Conservation (phyloP, 2,113 vertebrate species). For the Circaetus gallicus region DNA sequence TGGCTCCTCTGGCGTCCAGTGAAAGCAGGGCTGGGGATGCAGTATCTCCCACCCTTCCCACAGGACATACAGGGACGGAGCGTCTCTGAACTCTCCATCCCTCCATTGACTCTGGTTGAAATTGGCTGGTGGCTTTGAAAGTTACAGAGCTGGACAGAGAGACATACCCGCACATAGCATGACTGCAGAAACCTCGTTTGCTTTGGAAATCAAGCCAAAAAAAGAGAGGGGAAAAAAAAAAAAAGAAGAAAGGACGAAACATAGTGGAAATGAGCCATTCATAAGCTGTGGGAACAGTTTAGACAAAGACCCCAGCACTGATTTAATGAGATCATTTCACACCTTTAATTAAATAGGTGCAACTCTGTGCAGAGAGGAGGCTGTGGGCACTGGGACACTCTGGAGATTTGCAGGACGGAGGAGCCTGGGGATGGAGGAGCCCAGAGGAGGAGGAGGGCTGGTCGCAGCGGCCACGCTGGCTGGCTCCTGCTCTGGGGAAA, state of each 20-base stretch:
- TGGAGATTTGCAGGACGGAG: background rate
- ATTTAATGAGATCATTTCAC: constrained; percentile 38
- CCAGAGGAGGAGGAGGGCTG: background rate
- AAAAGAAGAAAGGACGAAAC: background rate
- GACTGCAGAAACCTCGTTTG: background rate
- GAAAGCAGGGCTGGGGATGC: background rate
- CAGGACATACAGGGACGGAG: fast-evolving
- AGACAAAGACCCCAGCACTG: background rate
- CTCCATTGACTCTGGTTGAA: background rate
- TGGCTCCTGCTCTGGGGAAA: background rate
- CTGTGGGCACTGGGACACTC: background rate
- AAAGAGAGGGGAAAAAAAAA: background rate
- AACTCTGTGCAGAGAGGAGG: background rate
- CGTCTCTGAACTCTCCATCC: background rate
- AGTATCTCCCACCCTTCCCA: background rate
- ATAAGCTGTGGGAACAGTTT: background rate
- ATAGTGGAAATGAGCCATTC: background rate
- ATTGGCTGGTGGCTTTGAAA: background rate
- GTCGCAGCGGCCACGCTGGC: fast-evolving
- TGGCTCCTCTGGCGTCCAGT: background rate
- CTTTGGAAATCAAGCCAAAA: background rate
- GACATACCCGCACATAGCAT: background rate
- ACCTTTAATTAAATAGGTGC: constrained; percentile 36
- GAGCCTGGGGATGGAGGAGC: background rate
- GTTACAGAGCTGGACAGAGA: background rate